A percentile compares a stretch with the other conserved stretches of the same genome.
phyloP scores from a whole-genome alignment of 2,888 invertebrate species.

The Petrolisthes manimaculis region DNA sequence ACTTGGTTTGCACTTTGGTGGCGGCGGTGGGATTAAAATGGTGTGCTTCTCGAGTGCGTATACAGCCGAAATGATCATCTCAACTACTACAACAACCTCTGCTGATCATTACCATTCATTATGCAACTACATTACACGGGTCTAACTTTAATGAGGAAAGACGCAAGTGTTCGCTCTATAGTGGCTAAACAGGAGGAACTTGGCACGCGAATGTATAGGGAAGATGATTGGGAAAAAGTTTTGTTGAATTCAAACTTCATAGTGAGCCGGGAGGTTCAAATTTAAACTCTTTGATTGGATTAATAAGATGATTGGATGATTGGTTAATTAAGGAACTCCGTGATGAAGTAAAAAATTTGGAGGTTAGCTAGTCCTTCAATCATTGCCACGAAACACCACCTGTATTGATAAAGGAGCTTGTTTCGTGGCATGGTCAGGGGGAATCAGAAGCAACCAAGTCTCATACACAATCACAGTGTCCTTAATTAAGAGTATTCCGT shows the following conservation, averaged over 20 bases:
- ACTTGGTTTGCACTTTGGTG: not conserved
- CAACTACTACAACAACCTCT: not conserved
- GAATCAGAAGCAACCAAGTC: no score
- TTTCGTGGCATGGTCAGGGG: no score
- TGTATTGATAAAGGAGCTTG: no score
- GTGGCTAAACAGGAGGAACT: not conserved
- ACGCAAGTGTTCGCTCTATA: not conserved
- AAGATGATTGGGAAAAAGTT: not conserved
- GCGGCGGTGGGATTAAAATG: not conserved
- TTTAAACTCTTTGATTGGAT: no score
- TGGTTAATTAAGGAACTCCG: no score
- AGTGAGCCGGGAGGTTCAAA: no score
- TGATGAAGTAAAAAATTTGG: no score
- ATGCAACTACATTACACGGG: not conserved
- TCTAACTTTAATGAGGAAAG: not conserved
- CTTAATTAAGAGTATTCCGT: no score
- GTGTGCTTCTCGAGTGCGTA: not conserved
- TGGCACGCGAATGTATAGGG: not conserved
- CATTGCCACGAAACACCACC: no score
- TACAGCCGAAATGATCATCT: not conserved
- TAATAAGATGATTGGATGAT: no score
- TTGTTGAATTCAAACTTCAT: not conserved
- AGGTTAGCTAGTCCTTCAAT: no score
- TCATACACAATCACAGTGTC: no score
- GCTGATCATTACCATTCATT: constrained; percentile 15